Base-by-base conservation (phyloP, 1,140 invertebrate genomes). In the Pseudomyrmex gracilis region DNA sequence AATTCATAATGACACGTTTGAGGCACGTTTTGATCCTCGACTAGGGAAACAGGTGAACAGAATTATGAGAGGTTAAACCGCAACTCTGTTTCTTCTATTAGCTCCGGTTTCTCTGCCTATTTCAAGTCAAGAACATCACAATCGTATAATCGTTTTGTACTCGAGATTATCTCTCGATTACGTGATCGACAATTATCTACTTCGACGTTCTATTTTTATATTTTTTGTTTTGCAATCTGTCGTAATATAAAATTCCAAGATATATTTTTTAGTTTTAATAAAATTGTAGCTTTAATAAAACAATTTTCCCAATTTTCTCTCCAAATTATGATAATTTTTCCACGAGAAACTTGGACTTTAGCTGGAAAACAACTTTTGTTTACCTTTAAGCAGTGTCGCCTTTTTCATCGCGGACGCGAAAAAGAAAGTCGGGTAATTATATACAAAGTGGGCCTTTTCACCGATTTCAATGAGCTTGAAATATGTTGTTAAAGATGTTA, bases 1-100 rank as follows among this genome's bases (percentile, higher is more conserved):
- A 66, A 76, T 78, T 47, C 13, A 17, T 68, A 68, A 57, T 22
- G 34, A 58, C 20, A 78, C 34, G 63, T 57, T 78, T 10, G 63
- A 20, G 22, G 34, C 53, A 64, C 5, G 51, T 77, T 77, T 77
- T 13, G 47, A 10, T 2, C 34, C 51, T 22, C 22, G 20, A 22
- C 24, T 5, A 0, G 34, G 12, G 34, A 15, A 12, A 13, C 5
- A 24, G 10, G 47, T 2, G 12, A 66, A 20, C 2, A 12, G 7
- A 24, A 55, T 77, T 34, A 49, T 17, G 20, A 7, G 49, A 20
- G 9, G n/a, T 58, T 17, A 10, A 22, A 47, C 45, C 64, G 4
- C 20, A 34, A 71, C 71, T 47, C 71, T 47, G 49, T 71, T 80
- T 80, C 20, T 10, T 5, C 68, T 68, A 68, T 12, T 20, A 49